phyloP scores from a whole-genome alignment of 1,140 invertebrate species.

The Bombus superbus region DNA sequence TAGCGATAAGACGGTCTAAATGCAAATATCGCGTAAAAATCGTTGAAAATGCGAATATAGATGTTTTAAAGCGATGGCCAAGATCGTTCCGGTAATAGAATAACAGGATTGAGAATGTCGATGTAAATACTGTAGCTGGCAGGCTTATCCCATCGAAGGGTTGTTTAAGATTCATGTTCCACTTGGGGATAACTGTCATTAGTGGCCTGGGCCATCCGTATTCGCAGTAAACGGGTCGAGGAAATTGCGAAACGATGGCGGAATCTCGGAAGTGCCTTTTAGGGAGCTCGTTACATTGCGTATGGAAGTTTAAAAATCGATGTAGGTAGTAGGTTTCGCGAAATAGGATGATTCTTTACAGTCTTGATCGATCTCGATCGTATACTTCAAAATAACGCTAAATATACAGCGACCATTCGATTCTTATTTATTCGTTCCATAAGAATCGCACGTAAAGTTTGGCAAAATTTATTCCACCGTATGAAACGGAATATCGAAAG shows the following conservation, averaged over 20 bases:
- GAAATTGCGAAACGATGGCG: conserved; percentile 8
- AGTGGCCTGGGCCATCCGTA: background rate
- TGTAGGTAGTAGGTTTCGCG: background rate
- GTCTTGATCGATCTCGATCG: background rate
- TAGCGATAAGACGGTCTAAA: no score
- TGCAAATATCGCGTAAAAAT: no score
- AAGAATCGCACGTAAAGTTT: background rate
- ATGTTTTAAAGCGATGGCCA: no score
- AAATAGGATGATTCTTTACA: background rate
- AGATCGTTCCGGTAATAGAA: no score
- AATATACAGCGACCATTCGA: background rate
- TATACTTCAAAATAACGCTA: background rate
- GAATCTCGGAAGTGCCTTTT: background rate
- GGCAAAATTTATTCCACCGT: no score
- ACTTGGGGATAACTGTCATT: background rate
- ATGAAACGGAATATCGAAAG: no score
- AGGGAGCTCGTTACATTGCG: background rate
- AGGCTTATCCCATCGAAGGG: background rate
- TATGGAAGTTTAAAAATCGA: background rate
- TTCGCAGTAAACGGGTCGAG: background rate
- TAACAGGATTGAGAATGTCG: no score
- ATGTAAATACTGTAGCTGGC: background rate
- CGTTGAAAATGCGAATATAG: no score
- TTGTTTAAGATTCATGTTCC: conserved; percentile 2
- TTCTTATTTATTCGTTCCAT: background rate